Conservation (phyloP, 2,113 vertebrate species). For the Ciconia boyciana region DNA sequence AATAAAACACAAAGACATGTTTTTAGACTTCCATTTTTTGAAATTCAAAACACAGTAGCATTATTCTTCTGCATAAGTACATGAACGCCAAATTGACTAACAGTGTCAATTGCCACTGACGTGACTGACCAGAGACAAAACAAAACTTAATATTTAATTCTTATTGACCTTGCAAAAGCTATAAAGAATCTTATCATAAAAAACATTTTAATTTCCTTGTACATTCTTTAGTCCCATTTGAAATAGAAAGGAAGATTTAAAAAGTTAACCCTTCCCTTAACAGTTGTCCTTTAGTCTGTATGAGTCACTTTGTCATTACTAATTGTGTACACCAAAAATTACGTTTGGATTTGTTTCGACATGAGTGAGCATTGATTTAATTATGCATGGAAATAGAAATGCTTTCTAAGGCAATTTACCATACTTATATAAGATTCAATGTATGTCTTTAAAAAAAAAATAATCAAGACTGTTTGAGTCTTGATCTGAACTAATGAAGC, state of each 20-base stretch:
- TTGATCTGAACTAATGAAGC: slow-evolving; percentile 27
- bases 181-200: background rate
- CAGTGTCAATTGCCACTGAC: background rate
- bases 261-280: background rate
- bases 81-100: background rate
- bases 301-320: background rate
- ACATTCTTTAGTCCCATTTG: background rate
- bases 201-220: background rate
- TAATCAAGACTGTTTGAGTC: background rate
- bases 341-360: background rate
- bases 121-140: background rate
- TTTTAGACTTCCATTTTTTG: background rate
- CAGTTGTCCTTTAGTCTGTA: background rate
- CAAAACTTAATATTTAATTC: background rate
- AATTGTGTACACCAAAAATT: background rate
- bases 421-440: background rate
- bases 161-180: background rate
- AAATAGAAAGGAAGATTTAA: background rate
- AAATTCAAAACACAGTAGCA: background rate
- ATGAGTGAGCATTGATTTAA: slow-evolving; percentile 12
- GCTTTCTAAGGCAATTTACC: slow-evolving; percentile 10
- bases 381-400: background rate
- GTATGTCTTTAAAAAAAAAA: background rate
- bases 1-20: background rate
- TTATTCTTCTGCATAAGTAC: background rate